These are phyloP conservation scores for Amphiduros pacificus DNA, from an alignment of 2,888 invertebrate species.

Conservation along the genomic window DNA sequence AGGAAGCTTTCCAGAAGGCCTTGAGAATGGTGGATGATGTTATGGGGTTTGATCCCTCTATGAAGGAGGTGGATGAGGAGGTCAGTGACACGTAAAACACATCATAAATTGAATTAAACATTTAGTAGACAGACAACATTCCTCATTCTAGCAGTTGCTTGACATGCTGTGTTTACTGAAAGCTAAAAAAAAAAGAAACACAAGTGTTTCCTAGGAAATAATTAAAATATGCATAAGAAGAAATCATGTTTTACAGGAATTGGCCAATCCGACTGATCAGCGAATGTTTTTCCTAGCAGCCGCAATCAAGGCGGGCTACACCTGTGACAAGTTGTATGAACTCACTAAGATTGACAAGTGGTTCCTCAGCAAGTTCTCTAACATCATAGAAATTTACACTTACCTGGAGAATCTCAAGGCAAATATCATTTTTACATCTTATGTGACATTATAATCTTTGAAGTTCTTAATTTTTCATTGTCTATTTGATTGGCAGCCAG, in stretches of 20 bases:
- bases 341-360: constrained; percentile 95
- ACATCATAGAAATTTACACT: constrained; percentile 78
- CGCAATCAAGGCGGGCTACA: constrained; percentile 76
- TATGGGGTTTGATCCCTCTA: constrained; percentile 89
- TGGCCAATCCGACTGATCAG: constrained; percentile 93
- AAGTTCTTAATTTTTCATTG: too few species aligned
- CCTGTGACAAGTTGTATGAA: constrained; percentile 82
- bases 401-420: constrained; percentile 65
- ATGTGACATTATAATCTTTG: too few species aligned
- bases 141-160: too few species aligned
- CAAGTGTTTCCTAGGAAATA: too few species aligned
- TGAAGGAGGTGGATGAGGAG: constrained; percentile 76
- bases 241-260: constrained; percentile 68
- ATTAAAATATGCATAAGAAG: too few species aligned
- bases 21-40: constrained; percentile 97
- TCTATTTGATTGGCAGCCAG: too few species aligned
- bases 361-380: constrained; percentile 93
- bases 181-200: too few species aligned
- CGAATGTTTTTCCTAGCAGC: constrained; percentile 95
- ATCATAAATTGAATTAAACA: too few species aligned
- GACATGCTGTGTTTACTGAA: too few species aligned
- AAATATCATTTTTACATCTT: too few species aligned
- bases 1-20: constrained; percentile 99
- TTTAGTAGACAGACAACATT: too few species aligned
- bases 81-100: constrained; percentile 51